Conservation (phyloP, 2,113 vertebrate species). For the Grallaria varia region DNA sequence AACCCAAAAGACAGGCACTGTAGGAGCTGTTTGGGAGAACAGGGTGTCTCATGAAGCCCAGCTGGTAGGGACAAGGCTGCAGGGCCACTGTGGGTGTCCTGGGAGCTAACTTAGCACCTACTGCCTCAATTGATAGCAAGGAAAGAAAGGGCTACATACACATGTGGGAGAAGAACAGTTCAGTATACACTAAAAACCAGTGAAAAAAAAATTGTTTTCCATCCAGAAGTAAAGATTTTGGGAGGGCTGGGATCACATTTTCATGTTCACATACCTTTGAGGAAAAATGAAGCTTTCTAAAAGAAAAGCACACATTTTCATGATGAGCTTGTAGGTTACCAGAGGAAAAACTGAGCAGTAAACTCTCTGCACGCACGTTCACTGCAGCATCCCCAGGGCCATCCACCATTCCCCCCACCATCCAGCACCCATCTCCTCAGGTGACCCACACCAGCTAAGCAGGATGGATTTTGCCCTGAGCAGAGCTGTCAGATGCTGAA, state of each 20-base stretch:
- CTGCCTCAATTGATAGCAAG: not conserved
- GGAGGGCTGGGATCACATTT: not conserved
- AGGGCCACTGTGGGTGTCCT: not conserved
- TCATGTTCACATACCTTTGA: not conserved
- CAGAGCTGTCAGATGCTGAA: not conserved
- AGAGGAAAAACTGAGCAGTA: not conserved
- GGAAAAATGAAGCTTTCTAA: not conserved
- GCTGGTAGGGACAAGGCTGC: not conserved
- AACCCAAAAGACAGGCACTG: not conserved
- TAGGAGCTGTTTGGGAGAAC: not conserved
- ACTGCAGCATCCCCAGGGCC: not conserved
- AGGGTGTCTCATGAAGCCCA: not conserved
- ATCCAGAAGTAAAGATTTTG: not conserved
- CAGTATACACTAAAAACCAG: not conserved
- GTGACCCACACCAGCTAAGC: not conserved
- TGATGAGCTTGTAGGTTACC: not conserved
- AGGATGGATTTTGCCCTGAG: not conserved
- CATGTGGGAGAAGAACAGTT: not conserved
- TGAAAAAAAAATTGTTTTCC: not conserved
- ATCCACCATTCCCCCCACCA: accelerated
- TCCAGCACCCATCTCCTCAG: not conserved
- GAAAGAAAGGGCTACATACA: not conserved
- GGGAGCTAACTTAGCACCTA: not conserved
- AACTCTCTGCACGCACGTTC: not conserved
- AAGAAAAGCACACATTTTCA: not conserved